Evolutionary conservation across 2,888 invertebrate species (phyloP).

Genomic region (Oligia latruncula): DNA sequence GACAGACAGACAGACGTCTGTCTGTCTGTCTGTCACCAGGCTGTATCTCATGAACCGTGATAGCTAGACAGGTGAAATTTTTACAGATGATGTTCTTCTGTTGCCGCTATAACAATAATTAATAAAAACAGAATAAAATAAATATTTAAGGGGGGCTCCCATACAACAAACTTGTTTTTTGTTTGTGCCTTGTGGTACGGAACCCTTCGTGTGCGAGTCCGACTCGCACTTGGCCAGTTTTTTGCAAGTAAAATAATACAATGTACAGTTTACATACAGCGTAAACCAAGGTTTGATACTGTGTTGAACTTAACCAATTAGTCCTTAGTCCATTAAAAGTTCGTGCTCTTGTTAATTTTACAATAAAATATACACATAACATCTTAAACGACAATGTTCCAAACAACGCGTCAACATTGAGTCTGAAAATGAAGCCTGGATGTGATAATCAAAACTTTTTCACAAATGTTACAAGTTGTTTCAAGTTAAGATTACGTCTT

Average conservation of each 20-base stretch:
- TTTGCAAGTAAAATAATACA: neutral
- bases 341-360: neutral
- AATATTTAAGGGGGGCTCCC: too few relatives aligned
- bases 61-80: too few relatives aligned
- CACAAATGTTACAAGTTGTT: conserved; percentile 17
- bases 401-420: conserved; percentile 12
- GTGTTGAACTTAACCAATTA: neutral
- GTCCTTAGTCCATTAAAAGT: neutral
- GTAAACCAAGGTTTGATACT: neutral
- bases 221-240: too few relatives aligned
- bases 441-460: conserved; percentile 51
- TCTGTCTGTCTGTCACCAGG: too few relatives aligned
- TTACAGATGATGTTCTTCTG: too few relatives aligned
- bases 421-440: conserved; percentile 19
- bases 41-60: too few relatives aligned
- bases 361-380: neutral
- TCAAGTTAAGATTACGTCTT: conserved; percentile 22
- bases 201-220: too few relatives aligned
- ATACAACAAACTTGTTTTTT: too few relatives aligned
- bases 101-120: too few relatives aligned
- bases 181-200: too few relatives aligned
- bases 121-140: too few relatives aligned
- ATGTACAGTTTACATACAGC: neutral
- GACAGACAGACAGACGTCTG: too few relatives aligned
- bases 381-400: neutral